These are phyloP conservation scores for Mythimna lalbum DNA, from an alignment of 2,888 invertebrate genomes.

Conservation along the genomic window DNA sequence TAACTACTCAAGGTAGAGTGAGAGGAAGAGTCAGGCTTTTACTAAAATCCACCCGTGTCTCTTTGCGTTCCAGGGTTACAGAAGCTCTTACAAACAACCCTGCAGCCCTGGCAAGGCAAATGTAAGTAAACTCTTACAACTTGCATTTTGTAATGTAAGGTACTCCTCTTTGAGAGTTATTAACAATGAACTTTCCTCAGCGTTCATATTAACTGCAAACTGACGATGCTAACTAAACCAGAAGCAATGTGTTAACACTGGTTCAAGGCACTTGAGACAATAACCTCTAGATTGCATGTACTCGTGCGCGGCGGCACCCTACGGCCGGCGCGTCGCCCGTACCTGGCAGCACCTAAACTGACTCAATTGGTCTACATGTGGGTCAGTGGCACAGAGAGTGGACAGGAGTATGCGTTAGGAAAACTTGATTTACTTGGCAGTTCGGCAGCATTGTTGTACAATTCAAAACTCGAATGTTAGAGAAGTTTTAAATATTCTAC, in stretches of 20 bases:
- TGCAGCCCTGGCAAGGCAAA: too few species aligned
- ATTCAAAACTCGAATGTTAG: too few species aligned
- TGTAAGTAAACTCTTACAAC: too few species aligned
- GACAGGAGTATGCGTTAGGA: constrained; percentile 18
- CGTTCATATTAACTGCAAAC: not conserved
- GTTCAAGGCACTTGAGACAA: constrained; percentile 56
- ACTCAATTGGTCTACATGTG: constrained; percentile 79
- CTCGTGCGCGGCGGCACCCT: constrained; percentile 54
- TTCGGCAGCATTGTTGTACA: not conserved
- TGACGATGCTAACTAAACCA: constrained; percentile 6
- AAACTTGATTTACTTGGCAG: not conserved
- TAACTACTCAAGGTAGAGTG: too few species aligned
- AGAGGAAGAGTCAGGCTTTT: too few species aligned
- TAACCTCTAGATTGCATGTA: constrained; percentile 42
- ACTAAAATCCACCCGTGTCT: too few species aligned
- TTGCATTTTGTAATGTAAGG: too few species aligned
- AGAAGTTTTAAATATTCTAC: too few species aligned
- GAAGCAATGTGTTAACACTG: constrained; percentile 28
- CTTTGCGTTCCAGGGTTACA: too few species aligned
- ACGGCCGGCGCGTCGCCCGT: constrained; percentile 63
- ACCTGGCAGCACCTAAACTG: constrained; percentile 84
- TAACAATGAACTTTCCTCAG: not conserved
- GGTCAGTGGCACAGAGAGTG: constrained; percentile 55
- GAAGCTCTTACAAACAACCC: too few species aligned
- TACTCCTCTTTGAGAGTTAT: not conserved